These are phyloP conservation scores for Sinocyclocheilus rhinocerous DNA, from an alignment of 2,113 vertebrate species.

Conservation along the genomic window DNA sequence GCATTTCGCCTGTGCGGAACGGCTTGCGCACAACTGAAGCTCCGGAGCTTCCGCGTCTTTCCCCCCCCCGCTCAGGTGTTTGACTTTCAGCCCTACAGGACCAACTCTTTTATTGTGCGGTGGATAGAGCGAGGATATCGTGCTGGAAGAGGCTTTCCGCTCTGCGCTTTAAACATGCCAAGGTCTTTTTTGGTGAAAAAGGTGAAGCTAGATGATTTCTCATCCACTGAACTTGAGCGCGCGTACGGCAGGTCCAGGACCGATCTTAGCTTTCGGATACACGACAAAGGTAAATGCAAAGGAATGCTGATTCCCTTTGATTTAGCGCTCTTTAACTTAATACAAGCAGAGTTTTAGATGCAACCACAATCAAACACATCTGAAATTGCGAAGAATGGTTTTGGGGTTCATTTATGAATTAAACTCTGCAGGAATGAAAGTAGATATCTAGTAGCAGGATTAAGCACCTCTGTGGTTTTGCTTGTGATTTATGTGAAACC, in stretches of 20 bases:
- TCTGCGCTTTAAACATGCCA: conserved; percentile 85
- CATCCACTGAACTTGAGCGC: conserved; percentile 83
- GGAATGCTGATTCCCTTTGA: background rate
- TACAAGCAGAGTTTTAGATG: background rate
- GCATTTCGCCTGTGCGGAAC: conserved; percentile 62
- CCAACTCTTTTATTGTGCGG: conserved; percentile 46
- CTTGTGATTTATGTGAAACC: background rate
- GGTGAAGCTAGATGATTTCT: conserved; percentile 93
- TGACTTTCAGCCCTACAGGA: conserved; percentile 42
- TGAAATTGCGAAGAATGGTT: background rate
- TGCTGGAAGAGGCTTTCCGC: conserved; percentile 57
- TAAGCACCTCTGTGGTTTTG: background rate
- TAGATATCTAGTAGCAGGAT: background rate
- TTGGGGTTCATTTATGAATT: background rate
- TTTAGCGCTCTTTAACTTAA: background rate
- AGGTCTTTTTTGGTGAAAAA: conserved; percentile 97
- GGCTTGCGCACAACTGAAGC: conserved; percentile 55
- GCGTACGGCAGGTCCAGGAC: conserved; percentile 83
- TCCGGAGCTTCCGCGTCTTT: conserved; percentile 40
- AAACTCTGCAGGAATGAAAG: conserved; percentile 13
- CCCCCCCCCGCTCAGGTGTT: conserved; percentile 48
- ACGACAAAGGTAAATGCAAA: conserved; percentile 84
- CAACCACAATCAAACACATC: background rate
- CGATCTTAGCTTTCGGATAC: conserved; percentile 84
- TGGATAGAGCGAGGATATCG: conserved; percentile 59